These are phyloP conservation scores for Carterocephalus palaemon DNA, from an alignment of 2,888 invertebrate species.

Conservation along the genomic window DNA sequence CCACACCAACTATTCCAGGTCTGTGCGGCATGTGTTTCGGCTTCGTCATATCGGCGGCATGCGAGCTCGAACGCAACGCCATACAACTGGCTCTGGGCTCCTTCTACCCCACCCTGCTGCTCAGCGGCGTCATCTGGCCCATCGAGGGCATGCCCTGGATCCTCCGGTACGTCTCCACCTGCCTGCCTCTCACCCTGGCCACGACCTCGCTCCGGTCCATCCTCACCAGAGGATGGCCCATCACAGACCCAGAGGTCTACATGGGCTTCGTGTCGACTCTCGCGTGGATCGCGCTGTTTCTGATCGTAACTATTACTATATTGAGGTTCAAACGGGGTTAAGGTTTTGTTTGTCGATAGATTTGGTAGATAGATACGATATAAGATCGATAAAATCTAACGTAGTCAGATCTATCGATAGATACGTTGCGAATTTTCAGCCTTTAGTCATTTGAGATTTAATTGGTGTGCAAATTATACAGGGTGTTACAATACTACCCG, in stretches of 20 bases:
- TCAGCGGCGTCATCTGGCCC: slow-evolving; percentile 98
- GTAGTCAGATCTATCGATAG: too few species aligned
- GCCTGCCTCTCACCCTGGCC: slow-evolving; percentile 93
- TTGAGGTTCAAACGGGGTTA: slow-evolving; percentile 89
- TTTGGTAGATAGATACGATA: too few species aligned
- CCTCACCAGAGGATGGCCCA: slow-evolving; percentile 91
- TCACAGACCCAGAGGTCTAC: slow-evolving; percentile 90
- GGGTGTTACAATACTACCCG: too few species aligned
- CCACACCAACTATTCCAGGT: slow-evolving; percentile 50
- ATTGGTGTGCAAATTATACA: too few species aligned
- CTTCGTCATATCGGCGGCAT: slow-evolving; percentile 94
- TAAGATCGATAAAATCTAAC: too few species aligned
- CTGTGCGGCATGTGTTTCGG: slow-evolving; percentile 98
- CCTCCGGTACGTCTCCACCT: slow-evolving; percentile 88
- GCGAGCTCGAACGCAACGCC: slow-evolving; percentile 94
- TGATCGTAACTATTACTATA: slow-evolving; percentile 88
- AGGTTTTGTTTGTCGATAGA: slow-evolving; percentile 32
- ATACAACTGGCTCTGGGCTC: slow-evolving; percentile 95
- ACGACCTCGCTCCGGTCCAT: slow-evolving; percentile 93
- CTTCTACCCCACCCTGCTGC: slow-evolving; percentile 94
- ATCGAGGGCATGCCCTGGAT: slow-evolving; percentile 95
- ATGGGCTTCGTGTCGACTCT: slow-evolving; percentile 92
- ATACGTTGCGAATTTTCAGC: too few species aligned
- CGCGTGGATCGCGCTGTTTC: slow-evolving; percentile 90
- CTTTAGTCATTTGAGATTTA: too few species aligned